Conservation (phyloP, 2,888 invertebrate species). For the Lampropteryx suffumata region DNA sequence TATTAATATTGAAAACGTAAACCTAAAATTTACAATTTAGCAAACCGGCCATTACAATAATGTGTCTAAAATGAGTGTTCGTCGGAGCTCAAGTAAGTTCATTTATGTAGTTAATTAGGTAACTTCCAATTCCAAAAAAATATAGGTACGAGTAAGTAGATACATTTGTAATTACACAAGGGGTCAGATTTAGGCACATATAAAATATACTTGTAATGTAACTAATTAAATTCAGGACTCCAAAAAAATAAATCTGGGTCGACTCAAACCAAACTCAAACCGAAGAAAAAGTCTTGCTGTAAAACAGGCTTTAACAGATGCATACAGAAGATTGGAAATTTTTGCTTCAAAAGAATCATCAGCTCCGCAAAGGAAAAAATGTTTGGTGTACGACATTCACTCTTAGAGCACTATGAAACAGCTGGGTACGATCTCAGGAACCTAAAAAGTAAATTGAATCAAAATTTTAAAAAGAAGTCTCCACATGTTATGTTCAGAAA, state of each 20-base stretch:
- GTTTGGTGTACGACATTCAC: constrained; percentile 38
- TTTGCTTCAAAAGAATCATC: constrained; percentile 37
- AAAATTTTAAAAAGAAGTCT: constrained; percentile 1
- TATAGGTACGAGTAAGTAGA: too few species aligned
- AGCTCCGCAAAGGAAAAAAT: constrained; percentile 41
- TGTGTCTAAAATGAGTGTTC: constrained; percentile 31
- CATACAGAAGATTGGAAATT: constrained; percentile 36
- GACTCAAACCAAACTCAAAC: constrained; percentile 25
- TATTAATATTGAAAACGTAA: not conserved
- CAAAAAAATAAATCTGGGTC: constrained; percentile 14
- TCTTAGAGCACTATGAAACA: constrained; percentile 41
- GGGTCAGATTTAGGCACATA: constrained; percentile 1
- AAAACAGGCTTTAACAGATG: constrained; percentile 30
- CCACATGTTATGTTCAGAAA: constrained; percentile 40
- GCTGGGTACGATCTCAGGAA: constrained; percentile 39
- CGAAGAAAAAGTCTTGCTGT: constrained; percentile 30
- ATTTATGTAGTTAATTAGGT: too few species aligned
- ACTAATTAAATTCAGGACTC: constrained; percentile 35
- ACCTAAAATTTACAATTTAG: not conserved
- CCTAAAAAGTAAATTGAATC: constrained; percentile 37
- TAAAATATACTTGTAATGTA: constrained; percentile 25
- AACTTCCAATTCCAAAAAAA: too few species aligned
- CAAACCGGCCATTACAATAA: not conserved
- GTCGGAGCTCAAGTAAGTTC: constrained; percentile 40
- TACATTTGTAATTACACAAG: too few species aligned